Percentiles rank a stretch among this genome's conserved stretches.
These are phyloP conservation scores for Penaeus monodon DNA, from an alignment of 2,888 invertebrate species.

Conservation along the genomic window DNA sequence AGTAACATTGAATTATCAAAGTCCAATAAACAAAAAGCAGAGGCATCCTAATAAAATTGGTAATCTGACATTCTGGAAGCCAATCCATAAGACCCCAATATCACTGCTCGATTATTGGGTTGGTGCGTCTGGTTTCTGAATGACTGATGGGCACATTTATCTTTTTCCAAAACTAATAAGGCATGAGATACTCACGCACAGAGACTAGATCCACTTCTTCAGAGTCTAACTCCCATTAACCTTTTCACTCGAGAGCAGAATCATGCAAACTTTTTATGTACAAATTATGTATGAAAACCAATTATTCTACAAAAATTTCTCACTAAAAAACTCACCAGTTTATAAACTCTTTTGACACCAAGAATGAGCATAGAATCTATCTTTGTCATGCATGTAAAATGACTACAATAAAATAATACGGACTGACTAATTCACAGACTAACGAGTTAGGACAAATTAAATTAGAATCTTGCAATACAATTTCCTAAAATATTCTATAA, in stretches of 20 bases:
- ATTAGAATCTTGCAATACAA: conserved; percentile 36
- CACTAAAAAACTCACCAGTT: neutral
- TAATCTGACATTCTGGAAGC: too few relatives aligned
- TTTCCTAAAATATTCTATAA: conserved; percentile 18
- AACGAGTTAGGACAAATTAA: conserved; percentile 24
- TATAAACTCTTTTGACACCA: neutral
- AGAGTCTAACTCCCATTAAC: conserved; percentile 36
- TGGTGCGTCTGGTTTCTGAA: too few relatives aligned
- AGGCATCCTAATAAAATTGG: too few relatives aligned
- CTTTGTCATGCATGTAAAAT: conserved; percentile 21
- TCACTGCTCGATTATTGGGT: too few relatives aligned
- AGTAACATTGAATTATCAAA: too few relatives aligned
- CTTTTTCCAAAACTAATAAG: neutral
- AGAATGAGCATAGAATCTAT: neutral
- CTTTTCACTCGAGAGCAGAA: conserved; percentile 23
- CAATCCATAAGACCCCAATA: too few relatives aligned
- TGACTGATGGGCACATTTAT: too few relatives aligned
- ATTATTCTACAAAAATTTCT: neutral
- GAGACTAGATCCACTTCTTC: conserved; percentile 55
- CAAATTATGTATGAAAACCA: conserved; percentile 22
- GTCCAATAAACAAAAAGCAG: too few relatives aligned
- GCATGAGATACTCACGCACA: conserved; percentile 33
- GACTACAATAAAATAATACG: conserved; percentile 30
- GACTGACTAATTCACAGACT: conserved; percentile 43
- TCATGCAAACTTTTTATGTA: conserved; percentile 23